Evolutionary conservation across 1,140 invertebrate genomes (phyloP).

Genomic region (Andrena cerasifolii): DNA sequence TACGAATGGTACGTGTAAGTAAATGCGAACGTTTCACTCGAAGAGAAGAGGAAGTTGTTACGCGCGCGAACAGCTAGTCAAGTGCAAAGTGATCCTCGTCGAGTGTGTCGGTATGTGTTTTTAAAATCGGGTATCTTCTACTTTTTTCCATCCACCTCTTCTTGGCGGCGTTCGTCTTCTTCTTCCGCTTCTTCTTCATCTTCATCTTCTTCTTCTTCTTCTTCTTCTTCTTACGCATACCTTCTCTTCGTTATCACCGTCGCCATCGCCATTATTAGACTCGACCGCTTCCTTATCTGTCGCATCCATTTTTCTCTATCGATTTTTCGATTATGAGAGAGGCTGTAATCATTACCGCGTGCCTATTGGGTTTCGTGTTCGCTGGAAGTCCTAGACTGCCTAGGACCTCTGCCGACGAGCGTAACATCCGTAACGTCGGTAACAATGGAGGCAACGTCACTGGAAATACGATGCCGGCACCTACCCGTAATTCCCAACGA

Average conservation of each 20-base stretch:
- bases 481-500: constrained; percentile 72
- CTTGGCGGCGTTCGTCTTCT: not conserved
- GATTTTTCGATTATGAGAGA: constrained; percentile 71
- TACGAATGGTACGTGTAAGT: not conserved
- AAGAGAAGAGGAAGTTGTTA: constrained; percentile 4
- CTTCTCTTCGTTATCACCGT: not conserved
- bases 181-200: not conserved
- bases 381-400: constrained; percentile 78
- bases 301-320: not conserved
- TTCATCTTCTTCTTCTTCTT: not conserved
- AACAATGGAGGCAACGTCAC: constrained; percentile 72
- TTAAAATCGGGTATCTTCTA: constrained; percentile 4
- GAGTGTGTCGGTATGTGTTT: constrained; percentile 31
- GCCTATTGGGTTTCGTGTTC: constrained; percentile 74
- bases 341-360: constrained; percentile 73
- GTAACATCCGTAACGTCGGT: constrained; percentile 75
- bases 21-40: constrained; percentile 9
- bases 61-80: not conserved
- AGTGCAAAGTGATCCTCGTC: constrained; percentile 15
- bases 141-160: not conserved
- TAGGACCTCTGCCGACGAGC: constrained; percentile 78
- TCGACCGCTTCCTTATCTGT: not conserved
- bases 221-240: not conserved
- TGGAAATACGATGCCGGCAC: constrained; percentile 69
- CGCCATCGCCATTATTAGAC: not conserved